Base-by-base conservation (phyloP, 2,797 vertebrate genomes). In the Sebastes cheni region DNA sequence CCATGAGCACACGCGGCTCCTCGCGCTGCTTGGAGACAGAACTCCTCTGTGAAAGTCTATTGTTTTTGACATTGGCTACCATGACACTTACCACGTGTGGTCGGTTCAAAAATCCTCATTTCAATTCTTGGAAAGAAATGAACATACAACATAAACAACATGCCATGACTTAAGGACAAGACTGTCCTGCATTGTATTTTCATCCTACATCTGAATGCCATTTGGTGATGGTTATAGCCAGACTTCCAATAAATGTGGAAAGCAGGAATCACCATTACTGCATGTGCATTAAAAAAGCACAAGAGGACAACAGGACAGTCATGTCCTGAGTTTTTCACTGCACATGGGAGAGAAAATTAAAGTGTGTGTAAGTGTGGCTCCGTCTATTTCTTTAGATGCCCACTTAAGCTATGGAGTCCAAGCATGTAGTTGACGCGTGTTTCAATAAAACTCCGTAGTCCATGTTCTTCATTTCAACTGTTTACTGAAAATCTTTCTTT, bases 31-130 rank as follows among this genome's bases (percentile, higher is more conserved):
- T 46, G 27, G 30, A 68, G 69, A 52, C 68, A 59, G 59, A 10
- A 18, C 59, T 73, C 55, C 29, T 61, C 74, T 74, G 72, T 68
- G 70, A 61, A 77, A 13, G 18, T 23, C 62, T 36, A 67, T 67
- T 77, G 59, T 65, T 80, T 79, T 13, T 68, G 56, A 82, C 73
- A 52, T 29, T 42, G 50, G 52, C 56, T 39, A 25, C 14, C 25
- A 32, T 16, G 14, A 52, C n/a, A 72, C 22, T 59, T 39, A 30
- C 2, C 2, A 9, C n/a, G 8, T 42, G 22, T 23, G 3, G 23
- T 34, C 0, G 2, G 30, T 56, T 66, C 1, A 58, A 67, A 66
- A 68, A 42, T 65, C 58, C 42, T 59, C 12, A 20, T 72, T 56
- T 77, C 4, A 66, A 3, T 58, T 65, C 39, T 5, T 22, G 18